Percentiles rank a stretch among this genome's conserved stretches.
Conservation (phyloP, 2,888 invertebrate species). For the Eurytoma adleriae region DNA sequence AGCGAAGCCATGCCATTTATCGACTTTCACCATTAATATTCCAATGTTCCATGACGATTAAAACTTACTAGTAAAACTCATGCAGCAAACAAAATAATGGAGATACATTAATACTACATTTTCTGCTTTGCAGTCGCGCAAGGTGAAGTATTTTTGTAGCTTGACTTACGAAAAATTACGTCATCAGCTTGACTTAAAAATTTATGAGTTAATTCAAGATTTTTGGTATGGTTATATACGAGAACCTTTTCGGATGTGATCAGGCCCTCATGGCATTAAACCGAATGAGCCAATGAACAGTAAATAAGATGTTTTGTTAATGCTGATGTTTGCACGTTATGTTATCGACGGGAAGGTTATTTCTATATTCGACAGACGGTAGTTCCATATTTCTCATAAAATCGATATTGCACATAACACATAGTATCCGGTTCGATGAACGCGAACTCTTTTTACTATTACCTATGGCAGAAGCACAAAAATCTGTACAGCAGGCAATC, state of each 20-base stretch:
- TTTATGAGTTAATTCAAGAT: no score
- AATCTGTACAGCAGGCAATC: no score
- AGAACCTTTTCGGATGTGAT: background rate
- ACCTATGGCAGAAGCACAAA: background rate
- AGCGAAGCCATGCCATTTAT: background rate
- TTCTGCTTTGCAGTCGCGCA: no score
- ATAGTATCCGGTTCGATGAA: background rate
- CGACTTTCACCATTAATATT: background rate
- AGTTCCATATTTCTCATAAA: background rate
- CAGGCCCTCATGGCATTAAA: background rate
- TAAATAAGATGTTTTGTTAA: constrained; percentile 1
- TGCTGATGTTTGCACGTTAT: background rate
- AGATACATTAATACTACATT: no score
- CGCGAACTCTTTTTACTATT: background rate
- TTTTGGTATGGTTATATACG: no score
- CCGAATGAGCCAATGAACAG: background rate
- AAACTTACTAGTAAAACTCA: no score
- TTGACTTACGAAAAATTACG: no score
- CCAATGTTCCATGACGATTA: no score
- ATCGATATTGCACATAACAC: constrained; percentile 1
- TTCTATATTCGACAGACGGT: constrained; percentile 14
- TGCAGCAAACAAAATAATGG: no score
- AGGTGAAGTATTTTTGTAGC: no score
- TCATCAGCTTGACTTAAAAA: no score
- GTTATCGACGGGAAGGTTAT: constrained; percentile 13